Conservation (phyloP, 2,888 invertebrate genomes). For the Noctua pronuba region DNA sequence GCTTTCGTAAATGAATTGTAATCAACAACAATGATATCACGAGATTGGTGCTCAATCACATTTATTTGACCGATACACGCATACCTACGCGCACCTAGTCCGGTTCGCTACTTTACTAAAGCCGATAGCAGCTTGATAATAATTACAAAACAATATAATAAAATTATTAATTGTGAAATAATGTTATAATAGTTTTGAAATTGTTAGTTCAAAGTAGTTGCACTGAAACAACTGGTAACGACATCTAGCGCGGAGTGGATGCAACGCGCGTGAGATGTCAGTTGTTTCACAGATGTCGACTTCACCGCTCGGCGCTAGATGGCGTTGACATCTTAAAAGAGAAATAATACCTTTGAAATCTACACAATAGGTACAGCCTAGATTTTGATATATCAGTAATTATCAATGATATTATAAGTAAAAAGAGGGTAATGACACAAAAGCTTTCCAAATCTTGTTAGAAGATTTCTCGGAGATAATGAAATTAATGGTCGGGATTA, state of each 20-base stretch:
- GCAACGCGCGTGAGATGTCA: neutral
- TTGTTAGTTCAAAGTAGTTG: neutral
- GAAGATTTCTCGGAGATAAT: neutral
- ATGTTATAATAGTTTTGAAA: slow-evolving; percentile 8
- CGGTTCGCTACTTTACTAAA: slow-evolving; percentile 30
- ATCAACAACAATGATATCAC: slow-evolving; percentile 66
- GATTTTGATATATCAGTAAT: no score
- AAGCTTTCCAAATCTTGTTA: neutral
- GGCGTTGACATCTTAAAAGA: slow-evolving; percentile 56
- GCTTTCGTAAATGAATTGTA: slow-evolving; percentile 68
- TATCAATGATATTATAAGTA: neutral
- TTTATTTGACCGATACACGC: slow-evolving; percentile 51
- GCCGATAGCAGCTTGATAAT: slow-evolving; percentile 55
- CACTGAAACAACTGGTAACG: slow-evolving; percentile 56
- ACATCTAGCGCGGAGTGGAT: slow-evolving; percentile 75
- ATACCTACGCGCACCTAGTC: slow-evolving; percentile 31
- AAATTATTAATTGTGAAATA: slow-evolving; percentile 27
- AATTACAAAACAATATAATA: slow-evolving; percentile 27
- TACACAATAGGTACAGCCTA: neutral
- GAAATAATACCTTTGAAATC: neutral
- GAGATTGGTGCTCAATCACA: slow-evolving; percentile 52
- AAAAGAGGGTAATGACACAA: neutral
- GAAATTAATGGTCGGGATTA: neutral
- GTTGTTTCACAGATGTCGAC: neutral
- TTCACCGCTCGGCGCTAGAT: slow-evolving; percentile 73